Evolutionary conservation across 2,888 invertebrate genomes (phyloP).

Genomic region (Eueremaeus valkanovi): DNA sequence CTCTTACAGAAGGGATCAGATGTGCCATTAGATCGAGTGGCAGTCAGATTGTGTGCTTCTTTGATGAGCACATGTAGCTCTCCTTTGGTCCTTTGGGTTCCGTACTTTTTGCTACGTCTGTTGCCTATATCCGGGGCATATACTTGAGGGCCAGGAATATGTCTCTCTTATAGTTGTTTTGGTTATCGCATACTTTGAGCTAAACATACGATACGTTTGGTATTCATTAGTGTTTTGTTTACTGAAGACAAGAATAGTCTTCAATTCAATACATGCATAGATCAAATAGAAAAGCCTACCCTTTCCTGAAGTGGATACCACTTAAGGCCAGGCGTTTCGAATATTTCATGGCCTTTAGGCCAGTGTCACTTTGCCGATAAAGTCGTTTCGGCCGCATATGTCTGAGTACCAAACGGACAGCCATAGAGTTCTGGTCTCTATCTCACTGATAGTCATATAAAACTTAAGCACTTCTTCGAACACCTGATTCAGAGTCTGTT

Average conservation of each 20-base stretch:
- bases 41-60: slow-evolving; percentile 85
- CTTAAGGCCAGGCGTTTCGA: slow-evolving; percentile 83
- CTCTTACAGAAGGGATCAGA: slow-evolving; percentile 95
- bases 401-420: slow-evolving; percentile 96
- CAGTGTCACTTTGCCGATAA: slow-evolving; percentile 90
- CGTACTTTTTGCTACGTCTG: slow-evolving; percentile 39
- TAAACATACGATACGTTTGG: slow-evolving; percentile 52
- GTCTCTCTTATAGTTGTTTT: slow-evolving; percentile 79
- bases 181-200: slow-evolving; percentile 84
- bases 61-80: slow-evolving; percentile 86
- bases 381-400: slow-evolving; percentile 94
- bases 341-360: slow-evolving; percentile 85
- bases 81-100: slow-evolving; percentile 58
- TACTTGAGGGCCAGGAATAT: slow-evolving; percentile 87
- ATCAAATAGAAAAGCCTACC: too few relatives aligned
- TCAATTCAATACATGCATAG: too few relatives aligned
- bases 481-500: slow-evolving; percentile 85
- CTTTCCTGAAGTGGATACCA: slow-evolving; percentile 90
- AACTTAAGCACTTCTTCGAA: slow-evolving; percentile 83
- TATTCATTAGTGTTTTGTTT: too few relatives aligned
- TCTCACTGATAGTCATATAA: slow-evolving; percentile 76
- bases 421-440: slow-evolving; percentile 87
- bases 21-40: slow-evolving; percentile 79
- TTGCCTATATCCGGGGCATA: slow-evolving; percentile 58
- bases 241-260: too few relatives aligned